Evolutionary conservation across 2,888 invertebrate species (phyloP).

Genomic region (Dexiosoma caninum): DNA sequence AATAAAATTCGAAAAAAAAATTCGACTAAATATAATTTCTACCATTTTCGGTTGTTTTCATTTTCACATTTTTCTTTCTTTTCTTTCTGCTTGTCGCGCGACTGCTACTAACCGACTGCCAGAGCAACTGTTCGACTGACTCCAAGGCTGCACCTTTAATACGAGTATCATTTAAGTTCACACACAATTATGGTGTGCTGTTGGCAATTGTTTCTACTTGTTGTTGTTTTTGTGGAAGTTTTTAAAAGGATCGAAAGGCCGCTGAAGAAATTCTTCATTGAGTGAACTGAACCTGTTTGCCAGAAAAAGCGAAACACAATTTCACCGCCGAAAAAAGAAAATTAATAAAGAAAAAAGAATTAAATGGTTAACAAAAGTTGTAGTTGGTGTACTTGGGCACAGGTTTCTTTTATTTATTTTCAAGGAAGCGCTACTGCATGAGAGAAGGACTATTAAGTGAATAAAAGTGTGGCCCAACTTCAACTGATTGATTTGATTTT

Average conservation of each 20-base stretch:
- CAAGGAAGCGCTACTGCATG: background rate
- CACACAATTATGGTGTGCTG: slow-evolving; percentile 42
- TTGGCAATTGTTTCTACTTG: background rate
- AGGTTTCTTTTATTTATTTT: slow-evolving; percentile 9
- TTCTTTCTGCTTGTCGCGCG: background rate
- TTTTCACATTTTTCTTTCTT: background rate
- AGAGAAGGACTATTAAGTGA: background rate
- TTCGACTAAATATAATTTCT: slow-evolving; percentile 45
- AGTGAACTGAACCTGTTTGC: slow-evolving; percentile 49
- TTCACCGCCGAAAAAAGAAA: slow-evolving; percentile 49
- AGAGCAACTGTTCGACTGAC: slow-evolving; percentile 10
- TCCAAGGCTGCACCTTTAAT: slow-evolving; percentile 53
- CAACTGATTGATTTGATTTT: too few relatives aligned
- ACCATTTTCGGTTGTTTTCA: slow-evolving; percentile 39
- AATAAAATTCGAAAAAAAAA: too few relatives aligned
- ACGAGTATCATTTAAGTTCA: slow-evolving; percentile 58
- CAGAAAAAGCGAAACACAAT: slow-evolving; percentile 50
- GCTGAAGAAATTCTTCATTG: slow-evolving; percentile 41
- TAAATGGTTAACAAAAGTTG: background rate
- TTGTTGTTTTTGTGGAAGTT: background rate
- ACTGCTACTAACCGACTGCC: background rate
- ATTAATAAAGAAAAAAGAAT: background rate
- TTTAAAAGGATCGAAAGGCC: slow-evolving; percentile 54
- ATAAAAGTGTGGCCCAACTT: background rate
- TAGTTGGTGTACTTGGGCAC: slow-evolving; percentile 31